Conservation (phyloP, 2,113 vertebrate species). For the Microcebus jonahi region DNA sequence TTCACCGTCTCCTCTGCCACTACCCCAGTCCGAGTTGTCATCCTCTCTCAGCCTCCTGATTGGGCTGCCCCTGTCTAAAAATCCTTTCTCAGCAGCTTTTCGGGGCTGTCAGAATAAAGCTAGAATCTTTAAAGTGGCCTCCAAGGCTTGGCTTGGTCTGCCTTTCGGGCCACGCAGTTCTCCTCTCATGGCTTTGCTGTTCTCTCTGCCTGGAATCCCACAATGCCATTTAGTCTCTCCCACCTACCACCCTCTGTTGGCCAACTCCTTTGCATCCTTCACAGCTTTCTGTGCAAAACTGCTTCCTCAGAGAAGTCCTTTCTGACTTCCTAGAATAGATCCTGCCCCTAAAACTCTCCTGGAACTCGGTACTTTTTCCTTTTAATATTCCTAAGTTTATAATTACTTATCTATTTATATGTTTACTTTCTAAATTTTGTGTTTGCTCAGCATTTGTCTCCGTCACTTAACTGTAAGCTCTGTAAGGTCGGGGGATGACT, state of each 20-base stretch:
- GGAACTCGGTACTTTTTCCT: background rate
- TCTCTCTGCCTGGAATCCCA: background rate
- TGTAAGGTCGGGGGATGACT: background rate
- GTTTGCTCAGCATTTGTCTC: background rate
- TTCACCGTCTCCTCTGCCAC: background rate
- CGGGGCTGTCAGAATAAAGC: conserved; percentile 1
- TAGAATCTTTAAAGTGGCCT: background rate
- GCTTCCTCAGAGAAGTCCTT: background rate
- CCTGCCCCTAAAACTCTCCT: background rate
- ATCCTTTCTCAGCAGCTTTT: background rate
- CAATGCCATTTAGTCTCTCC: too few species aligned
- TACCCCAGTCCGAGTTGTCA: background rate
- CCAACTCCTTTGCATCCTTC: background rate
- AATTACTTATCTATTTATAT: background rate
- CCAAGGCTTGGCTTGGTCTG: background rate
- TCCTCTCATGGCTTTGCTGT: background rate
- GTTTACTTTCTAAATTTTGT: background rate
- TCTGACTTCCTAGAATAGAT: background rate
- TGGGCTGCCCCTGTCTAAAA: background rate
- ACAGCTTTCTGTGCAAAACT: background rate
- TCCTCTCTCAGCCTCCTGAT: background rate
- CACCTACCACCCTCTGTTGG: background rate
- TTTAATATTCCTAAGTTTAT: background rate
- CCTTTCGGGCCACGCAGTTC: background rate
- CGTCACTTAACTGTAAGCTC: background rate